Evolutionary conservation across 35 echinoderm and acorn worm species (phyloP), one percentile per base, ranked within the genome.

Genomic region (Apostichopus japonicus): DNA sequence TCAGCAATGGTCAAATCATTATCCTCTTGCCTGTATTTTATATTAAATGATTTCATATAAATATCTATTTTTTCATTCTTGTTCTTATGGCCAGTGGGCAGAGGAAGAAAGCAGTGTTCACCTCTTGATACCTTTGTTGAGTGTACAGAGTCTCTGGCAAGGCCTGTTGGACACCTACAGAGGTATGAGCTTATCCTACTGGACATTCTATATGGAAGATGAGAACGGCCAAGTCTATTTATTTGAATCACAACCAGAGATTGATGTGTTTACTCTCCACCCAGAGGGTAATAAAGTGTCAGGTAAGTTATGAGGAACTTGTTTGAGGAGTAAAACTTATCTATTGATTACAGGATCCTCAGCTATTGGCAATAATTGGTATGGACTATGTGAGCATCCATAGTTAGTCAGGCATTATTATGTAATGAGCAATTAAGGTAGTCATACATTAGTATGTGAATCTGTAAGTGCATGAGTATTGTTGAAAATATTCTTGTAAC

Each of bases 221-320:
- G 96, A 98, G 24, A 90, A 94, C 24, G 92, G 93, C 56, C 88
- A 95, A 65, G 52, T 98, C 9, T 98, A 98, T 80, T 83, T 98
- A 27, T 98, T 95, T 86, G 92, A 98, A 77, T 93, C 96, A 63
- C 90, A 92, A 71, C 96, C 96, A 13, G 65, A 98, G 90, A 75
- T 98, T 53, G 93, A 97, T 77, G 92, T 97, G 21, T 97, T 97
- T 89, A 97, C 96, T 17, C 86, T 95, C 22, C 77, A 93, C 22
- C 96, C 96, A 54, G 93, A 97, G 14, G 77, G 56, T 10, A 89
- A 89, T 72, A 89, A 25, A 89, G 86, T 89, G 22, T 89, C 86
- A 67, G 59, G 86, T 89, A 24, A 8, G 62, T 51, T 24, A 54
- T 61, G 1, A 61, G 57, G 7, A 61, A 61, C 33, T 44, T 44